Evolutionary conservation across 2,113 vertebrate genomes (phyloP).

Genomic region (Pangasianodon hypophthalmus): DNA sequence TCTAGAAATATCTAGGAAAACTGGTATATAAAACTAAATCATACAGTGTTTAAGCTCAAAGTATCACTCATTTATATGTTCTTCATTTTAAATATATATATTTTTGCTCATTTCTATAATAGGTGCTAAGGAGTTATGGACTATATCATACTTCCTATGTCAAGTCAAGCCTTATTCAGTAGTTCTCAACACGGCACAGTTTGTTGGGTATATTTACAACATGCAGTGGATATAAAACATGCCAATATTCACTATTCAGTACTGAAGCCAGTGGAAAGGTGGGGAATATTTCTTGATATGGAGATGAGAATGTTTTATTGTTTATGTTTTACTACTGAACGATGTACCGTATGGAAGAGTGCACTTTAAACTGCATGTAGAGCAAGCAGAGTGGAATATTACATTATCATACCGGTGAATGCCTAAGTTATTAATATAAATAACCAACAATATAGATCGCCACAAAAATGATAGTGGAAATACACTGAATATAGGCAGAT

Average conservation of each 20-base stretch:
- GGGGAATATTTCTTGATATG: background rate
- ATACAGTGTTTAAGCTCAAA: background rate
- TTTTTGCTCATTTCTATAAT: background rate
- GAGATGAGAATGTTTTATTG: background rate
- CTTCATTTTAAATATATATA: background rate
- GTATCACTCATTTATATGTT: background rate
- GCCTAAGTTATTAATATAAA: background rate
- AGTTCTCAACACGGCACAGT: background rate
- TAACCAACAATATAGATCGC: background rate
- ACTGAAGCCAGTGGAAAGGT: background rate
- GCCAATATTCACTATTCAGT: background rate
- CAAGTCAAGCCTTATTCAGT: background rate
- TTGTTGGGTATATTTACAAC: background rate
- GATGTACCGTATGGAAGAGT: background rate
- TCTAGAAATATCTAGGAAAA: background rate
- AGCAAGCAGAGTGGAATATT: background rate
- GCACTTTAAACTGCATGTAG: background rate
- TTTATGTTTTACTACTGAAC: background rate
- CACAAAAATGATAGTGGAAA: background rate
- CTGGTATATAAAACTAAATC: background rate
- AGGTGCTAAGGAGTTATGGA: background rate
- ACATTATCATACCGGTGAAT: background rate
- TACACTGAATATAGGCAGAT: background rate
- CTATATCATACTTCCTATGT: background rate
- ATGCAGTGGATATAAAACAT: constrained; percentile 2